These are phyloP conservation scores for Salvelinus fontinalis DNA, from an alignment of 2,113 vertebrate genomes.

Conservation along the genomic window DNA sequence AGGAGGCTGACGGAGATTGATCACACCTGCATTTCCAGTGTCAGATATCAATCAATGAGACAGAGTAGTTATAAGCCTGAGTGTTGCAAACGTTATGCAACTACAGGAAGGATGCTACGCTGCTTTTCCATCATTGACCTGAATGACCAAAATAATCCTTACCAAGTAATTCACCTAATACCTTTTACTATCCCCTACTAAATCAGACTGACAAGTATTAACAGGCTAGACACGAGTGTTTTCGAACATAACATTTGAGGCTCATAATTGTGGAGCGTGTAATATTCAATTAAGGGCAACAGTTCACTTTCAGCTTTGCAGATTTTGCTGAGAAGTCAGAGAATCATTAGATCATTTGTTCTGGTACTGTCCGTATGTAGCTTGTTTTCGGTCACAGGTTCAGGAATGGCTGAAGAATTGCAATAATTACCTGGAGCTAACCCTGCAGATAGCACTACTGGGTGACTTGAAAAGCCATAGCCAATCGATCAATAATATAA, in stretches of 20 bases:
- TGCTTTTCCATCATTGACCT: neutral
- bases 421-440: too few species aligned
- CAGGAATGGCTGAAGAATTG: too few species aligned
- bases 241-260: neutral
- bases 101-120: neutral
- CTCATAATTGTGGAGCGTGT: too few species aligned
- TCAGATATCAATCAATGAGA: neutral
- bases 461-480: too few species aligned
- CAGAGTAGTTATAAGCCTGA: neutral
- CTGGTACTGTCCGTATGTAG: too few species aligned
- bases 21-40: neutral
- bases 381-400: too few species aligned
- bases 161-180: neutral
- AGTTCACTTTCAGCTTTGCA: neutral
- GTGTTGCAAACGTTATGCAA: neutral
- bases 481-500: too few species aligned
- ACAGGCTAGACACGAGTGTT: neutral
- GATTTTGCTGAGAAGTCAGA: too few species aligned
- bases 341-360: too few species aligned
- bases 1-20: too few species aligned
- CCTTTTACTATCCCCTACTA: neutral
- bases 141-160: neutral
- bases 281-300: neutral
- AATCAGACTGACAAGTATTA: neutral
- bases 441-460: too few species aligned